Evolutionary conservation across 2,797 vertebrate genomes (phyloP), one percentile per base, ranked within the genome.

Genomic region (Acrocephalus scirpaceus): DNA sequence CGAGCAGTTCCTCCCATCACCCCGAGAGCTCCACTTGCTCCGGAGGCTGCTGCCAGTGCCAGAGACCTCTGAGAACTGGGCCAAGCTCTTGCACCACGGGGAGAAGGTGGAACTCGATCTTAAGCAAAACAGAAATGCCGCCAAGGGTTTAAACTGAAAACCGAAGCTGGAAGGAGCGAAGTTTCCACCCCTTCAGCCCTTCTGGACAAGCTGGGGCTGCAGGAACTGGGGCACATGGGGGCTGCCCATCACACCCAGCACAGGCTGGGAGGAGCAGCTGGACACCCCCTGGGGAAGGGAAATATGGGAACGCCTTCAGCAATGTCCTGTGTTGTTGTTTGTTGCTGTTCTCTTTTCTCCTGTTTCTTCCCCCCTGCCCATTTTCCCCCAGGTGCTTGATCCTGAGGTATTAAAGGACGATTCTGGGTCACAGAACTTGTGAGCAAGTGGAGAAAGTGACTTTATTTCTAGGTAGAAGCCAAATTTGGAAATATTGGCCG

Each of bases 31-130:
- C 92, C 84, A 62, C 77, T 92, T 56, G 76, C 82, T 82, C 72
- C 2, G 1, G 53, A 62, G 54, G 32, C 79, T 73, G 56, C 84
- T 87, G 92, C 85, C 90, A 70, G 8, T 12, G 12, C 86, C 42
- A 29, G 78, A 86, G 92, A 74, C 86, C 93, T 95, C 92, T 51
- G 25, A 88, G 80, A 83, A 45, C 57, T 22, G 17, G 92, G 96
- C 92, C 91, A 93, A 86, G 57, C 51, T 72, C 57, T 48, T 60
- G 82, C 95, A 97, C 96, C 91, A 89, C 53, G 32, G 72, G 86
- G 93, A 92, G 95, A 97, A 95, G 88, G 92, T 71, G 96, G 94
- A 97, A 98, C 92, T 94, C 44, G 93, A 97, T 92, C 94, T 89
- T 57, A 96, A 96, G 87, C 88, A 93, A 91, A 97, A 92, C 93